phyloP scores from a whole-genome alignment of 2,888 invertebrate species.

The Nomada fucata region DNA sequence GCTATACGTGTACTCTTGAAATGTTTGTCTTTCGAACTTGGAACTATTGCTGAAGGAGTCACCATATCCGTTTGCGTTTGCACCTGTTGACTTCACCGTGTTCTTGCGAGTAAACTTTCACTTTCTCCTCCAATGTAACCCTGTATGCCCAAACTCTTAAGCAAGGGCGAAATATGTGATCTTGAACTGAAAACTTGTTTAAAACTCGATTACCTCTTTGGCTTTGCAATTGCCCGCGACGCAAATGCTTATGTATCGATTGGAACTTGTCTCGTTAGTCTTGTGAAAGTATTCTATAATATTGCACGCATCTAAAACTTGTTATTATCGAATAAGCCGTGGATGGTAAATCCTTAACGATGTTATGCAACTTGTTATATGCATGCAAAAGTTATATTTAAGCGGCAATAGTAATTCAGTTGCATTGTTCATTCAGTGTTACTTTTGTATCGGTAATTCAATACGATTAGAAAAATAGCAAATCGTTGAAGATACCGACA shows the following conservation, averaged over 20 bases:
- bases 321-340: background rate
- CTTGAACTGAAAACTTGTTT: slow-evolving; percentile 3
- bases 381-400: no score
- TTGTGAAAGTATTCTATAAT: background rate
- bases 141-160: slow-evolving; percentile 10
- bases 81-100: slow-evolving; percentile 58
- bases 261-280: background rate
- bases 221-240: background rate
- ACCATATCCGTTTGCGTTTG: slow-evolving; percentile 29
- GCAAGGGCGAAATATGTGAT: slow-evolving; percentile 2
- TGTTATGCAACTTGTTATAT: no score
- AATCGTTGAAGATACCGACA: no score
- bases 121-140: slow-evolving; percentile 4
- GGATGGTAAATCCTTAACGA: no score
- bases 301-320: background rate
- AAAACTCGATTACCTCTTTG: slow-evolving; percentile 11
- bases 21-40: slow-evolving; percentile 55
- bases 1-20: slow-evolving; percentile 1
- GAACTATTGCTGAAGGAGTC: slow-evolving; percentile 19
- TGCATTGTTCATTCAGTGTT: no score
- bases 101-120: slow-evolving; percentile 35
- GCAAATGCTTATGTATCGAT: background rate
- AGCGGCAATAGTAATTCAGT: no score
- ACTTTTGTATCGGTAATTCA: no score
- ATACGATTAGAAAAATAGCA: no score